Percentiles rank a stretch among this genome's conserved stretches.
Conservation (phyloP, 2,888 invertebrate species). For the Invenusta paracnida region DNA sequence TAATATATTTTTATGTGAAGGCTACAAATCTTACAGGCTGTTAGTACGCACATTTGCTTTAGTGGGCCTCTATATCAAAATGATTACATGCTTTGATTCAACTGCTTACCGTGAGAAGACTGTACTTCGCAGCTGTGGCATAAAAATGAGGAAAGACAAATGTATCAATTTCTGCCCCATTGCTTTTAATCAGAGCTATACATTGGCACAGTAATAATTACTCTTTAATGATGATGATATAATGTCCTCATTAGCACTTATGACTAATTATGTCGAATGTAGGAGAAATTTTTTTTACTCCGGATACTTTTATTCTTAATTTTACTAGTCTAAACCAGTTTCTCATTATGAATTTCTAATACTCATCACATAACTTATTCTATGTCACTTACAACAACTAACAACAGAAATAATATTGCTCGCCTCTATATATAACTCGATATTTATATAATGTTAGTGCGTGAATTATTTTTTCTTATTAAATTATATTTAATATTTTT, state of each 20-base stretch:
- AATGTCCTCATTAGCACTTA: background rate
- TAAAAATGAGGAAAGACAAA: background rate
- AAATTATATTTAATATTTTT: background rate
- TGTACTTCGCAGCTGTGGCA: background rate
- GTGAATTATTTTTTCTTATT: background rate
- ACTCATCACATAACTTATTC: background rate
- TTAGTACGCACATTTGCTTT: background rate
- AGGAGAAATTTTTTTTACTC: background rate
- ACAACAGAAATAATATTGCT: too few species aligned
- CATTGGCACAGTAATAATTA: background rate
- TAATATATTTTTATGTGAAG: background rate
- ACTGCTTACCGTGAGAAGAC: background rate
- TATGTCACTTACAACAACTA: too few species aligned
- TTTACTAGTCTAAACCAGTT: background rate
- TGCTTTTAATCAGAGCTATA: background rate
- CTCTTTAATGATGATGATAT: background rate
- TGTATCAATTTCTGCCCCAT: background rate
- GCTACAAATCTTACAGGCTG: background rate
- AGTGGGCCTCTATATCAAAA: background rate
- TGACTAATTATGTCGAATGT: background rate
- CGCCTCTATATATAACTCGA: too few species aligned
- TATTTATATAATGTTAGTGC: background rate
- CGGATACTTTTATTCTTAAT: background rate
- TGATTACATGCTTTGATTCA: background rate
- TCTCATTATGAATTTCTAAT: background rate